Evolutionary conservation across 1,140 invertebrate species (phyloP).

Genomic region (Drosophila baimaii): DNA sequence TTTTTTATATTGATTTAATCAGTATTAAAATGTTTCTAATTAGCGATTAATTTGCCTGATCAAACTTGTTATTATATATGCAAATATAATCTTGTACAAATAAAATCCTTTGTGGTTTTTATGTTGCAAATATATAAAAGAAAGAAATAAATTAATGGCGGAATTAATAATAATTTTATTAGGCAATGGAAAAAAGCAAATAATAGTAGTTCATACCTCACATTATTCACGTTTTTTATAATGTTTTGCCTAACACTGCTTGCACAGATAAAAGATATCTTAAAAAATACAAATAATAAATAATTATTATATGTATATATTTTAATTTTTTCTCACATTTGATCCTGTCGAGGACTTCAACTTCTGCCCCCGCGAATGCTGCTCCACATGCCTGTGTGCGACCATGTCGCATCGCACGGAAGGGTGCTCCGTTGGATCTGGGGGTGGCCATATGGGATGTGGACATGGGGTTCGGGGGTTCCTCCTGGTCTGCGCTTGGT

Average conservation of each 20-base stretch:
- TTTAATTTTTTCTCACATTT: too few species aligned
- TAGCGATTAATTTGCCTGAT: neutral
- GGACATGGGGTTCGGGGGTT: neutral
- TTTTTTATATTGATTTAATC: neutral
- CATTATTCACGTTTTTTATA: neutral
- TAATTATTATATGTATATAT: too few species aligned
- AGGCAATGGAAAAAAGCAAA: neutral
- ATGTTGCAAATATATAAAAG: neutral
- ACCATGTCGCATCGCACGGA: conserved; percentile 23
- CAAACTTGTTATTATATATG: neutral
- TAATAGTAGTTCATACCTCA: neutral
- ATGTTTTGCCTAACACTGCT: neutral
- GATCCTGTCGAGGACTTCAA: neutral
- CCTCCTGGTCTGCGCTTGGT: conserved; percentile 33
- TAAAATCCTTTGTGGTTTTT: neutral
- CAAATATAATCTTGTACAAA: neutral
- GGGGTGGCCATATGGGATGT: conserved; percentile 16
- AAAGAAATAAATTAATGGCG: neutral
- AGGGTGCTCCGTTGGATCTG: conserved; percentile 16
- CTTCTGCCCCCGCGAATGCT: conserved; percentile 14
- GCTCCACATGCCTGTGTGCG: conserved; percentile 18
- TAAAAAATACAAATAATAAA: too few species aligned
- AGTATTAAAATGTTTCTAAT: neutral
- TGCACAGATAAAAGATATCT: neutral
- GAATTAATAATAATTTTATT: neutral